Evolutionary conservation across 1,140 invertebrate species (phyloP), one percentile per base, ranked within the genome.

Genomic region (Psix sp.): DNA sequence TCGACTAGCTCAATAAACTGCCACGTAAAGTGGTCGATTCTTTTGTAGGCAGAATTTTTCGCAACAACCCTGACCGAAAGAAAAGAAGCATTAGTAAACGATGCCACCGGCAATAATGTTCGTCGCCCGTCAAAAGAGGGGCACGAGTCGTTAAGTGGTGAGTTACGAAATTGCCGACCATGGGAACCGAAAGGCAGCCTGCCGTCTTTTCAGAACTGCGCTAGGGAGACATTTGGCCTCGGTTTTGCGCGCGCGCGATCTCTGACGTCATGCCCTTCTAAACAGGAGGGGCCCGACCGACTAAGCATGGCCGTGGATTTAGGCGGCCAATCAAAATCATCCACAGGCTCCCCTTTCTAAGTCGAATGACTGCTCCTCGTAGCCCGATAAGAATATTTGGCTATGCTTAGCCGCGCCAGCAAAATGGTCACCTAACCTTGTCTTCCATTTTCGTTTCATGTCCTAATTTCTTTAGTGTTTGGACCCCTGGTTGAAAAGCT

Each of bases 211-310:
- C 52, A 75, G 52, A 68, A 68, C 48, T 31, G 65, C 46, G 40
- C 51, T 71, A 46, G 68, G 71, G 71, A 72, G 73, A 72, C 60
- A 51, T 60, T 59, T 77, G 74, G 67, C 71, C 71, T 77, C 73
- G 72, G 68, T 66, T 76, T 71, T 38, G 74, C 43, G 65, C 54
- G 62, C 63, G 60, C 74, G 59, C 38, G 52, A 29, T 10, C 40
- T 45, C 38, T 86, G 84, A 86, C 82, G 84, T 86, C 85, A 86
- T 82, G 81, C 83, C 85, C 84, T 86, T 86, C 85, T 86, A 86
- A 86, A 86, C 85, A 86, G 85, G 85, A 85, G 85, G 85, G 84
- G 84, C 84, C 84, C 84, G 79, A 52, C 72, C 68, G 73, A 68
- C 83, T 85, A 84, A 86, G 82, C 81, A 86, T 86, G 84, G 85